A percentile compares a stretch with the other conserved stretches of the same genome.
Evolutionary conservation across 2,113 vertebrate genomes (phyloP).

Genomic region (Nothocercus julius): DNA sequence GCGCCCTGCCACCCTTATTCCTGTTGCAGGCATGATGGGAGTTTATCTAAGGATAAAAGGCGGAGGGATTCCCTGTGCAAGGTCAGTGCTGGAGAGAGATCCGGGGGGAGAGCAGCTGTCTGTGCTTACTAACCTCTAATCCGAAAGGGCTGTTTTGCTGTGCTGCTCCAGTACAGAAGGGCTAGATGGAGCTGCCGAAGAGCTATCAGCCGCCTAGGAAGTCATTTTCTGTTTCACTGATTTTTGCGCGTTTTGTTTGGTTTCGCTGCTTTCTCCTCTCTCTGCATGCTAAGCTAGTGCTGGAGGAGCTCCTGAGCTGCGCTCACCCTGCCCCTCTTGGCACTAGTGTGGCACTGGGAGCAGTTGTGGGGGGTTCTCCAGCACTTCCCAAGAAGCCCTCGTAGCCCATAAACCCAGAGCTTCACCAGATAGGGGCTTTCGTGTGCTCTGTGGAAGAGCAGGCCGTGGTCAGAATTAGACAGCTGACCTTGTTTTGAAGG

Average conservation of each 20-base stretch:
- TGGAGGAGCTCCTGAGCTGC: slow-evolving; percentile 29
- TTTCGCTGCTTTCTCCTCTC: slow-evolving; percentile 5
- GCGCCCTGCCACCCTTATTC: slow-evolving; percentile 47
- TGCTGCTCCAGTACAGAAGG: not conserved
- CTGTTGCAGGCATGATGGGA: slow-evolving; percentile 13
- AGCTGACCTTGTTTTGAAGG: slow-evolving; percentile 7
- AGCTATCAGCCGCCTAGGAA: slow-evolving; percentile 29
- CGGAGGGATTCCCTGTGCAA: slow-evolving; percentile 47
- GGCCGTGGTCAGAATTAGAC: slow-evolving; percentile 34
- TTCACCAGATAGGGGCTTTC: slow-evolving; percentile 5
- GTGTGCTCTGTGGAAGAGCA: slow-evolving; percentile 42
- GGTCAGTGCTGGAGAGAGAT: slow-evolving; percentile 30
- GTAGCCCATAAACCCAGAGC: not conserved
- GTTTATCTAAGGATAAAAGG: slow-evolving; percentile 67
- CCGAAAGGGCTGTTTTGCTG: not conserved
- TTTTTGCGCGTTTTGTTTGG: not conserved
- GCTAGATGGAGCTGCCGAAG: not conserved
- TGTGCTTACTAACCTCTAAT: slow-evolving; percentile 4
- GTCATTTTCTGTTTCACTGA: not conserved
- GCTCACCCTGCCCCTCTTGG: not conserved
- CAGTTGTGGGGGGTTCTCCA: not conserved
- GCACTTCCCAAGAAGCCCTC: not conserved
- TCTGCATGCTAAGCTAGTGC: not conserved
- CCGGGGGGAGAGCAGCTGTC: slow-evolving; percentile 35
- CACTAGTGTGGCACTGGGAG: rapidly evolving